Evolutionary conservation across 1,140 invertebrate genomes (phyloP).

Genomic region (Brachionus asplanchnoidis): DNA sequence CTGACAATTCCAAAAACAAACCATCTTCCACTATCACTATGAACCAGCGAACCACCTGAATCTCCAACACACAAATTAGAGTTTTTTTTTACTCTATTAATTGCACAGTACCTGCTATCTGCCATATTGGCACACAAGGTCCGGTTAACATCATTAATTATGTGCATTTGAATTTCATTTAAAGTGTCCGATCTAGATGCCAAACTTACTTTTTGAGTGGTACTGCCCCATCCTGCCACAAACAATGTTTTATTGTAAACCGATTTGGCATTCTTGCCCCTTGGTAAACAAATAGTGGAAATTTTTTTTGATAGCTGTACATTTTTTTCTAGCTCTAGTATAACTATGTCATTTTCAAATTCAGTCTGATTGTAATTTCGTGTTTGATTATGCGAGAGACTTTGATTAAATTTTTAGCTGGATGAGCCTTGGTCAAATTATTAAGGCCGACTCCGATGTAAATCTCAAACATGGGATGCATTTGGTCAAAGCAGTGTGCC

Average conservation of each 20-base stretch:
- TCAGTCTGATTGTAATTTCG: not conserved
- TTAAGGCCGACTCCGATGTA: not conserved
- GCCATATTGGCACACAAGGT: not conserved
- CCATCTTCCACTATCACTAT: not conserved
- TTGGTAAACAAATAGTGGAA: not conserved
- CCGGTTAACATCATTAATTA: not conserved
- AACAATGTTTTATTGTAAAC: not conserved
- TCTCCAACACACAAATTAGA: conserved; percentile 22
- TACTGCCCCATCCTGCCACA: conserved; percentile 20
- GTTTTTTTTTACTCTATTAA: not conserved
- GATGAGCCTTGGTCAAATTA: not conserved
- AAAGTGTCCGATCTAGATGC: not conserved
- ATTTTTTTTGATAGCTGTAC: not conserved
- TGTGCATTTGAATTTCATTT: not conserved
- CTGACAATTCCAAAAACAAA: not conserved
- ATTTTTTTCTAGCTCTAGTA: not conserved
- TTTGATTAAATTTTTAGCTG: not conserved
- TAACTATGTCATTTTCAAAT: conserved; percentile 3
- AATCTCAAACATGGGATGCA: not conserved
- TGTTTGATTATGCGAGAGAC: not conserved
- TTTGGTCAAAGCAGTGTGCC: conserved; percentile 41
- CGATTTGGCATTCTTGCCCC: not conserved
- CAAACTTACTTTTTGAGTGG: not conserved
- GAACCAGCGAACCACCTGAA: not conserved
- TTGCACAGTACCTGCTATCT: not conserved